Base-by-base conservation (phyloP, 2,888 invertebrate species). In the Drosophila sordidapex region DNA sequence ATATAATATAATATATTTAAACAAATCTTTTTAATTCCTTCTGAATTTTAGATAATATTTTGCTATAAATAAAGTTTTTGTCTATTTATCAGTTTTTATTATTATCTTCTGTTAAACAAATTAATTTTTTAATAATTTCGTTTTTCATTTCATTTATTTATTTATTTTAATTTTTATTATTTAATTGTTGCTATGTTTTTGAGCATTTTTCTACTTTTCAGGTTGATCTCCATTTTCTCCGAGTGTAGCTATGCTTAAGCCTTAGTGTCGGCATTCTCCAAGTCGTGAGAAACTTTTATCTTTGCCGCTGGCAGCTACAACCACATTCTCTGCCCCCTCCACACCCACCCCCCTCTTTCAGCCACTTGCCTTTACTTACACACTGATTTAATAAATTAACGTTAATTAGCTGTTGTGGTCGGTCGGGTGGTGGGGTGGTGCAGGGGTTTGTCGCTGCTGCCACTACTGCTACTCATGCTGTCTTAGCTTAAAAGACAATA, bases 341-440 rank as follows among this genome's bases (percentile, higher is more conserved):
- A 13, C 10, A 21, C n/a, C 33, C 58, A 51, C n/a, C 27, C 58
- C 54, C 15, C 51, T 38, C 46, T 31, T 70, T 56, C 15, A 29
- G 40, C 67, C 74, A 64, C 75, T 61, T 90, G 77, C 81, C 89
- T 85, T 91, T 90, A 82, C 91, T 90, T 90, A 80, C 85, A 89
- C 85, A 86, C 90, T 92, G 91, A 91, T 91, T 91, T 91, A 91
- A 91, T 92, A 91, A 91, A 92, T 91, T 91, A 92, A 90, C 91
- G 91, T 91, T 92, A 91, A 91, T 91, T 91, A 91, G 91, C 87
- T 87, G 91, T 82, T 90, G 90, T 90, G 88, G 87, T 79, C 75
- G 68, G 58, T 49, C 62, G 56, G 36, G 38, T 21, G 18, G 46
- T 21, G 11, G 36, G 18, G 29, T 11, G 18, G 49, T 11, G 27